These are phyloP conservation scores for Heteronetta atricapilla DNA, from an alignment of 2,113 vertebrate genomes.

Conservation along the genomic window DNA sequence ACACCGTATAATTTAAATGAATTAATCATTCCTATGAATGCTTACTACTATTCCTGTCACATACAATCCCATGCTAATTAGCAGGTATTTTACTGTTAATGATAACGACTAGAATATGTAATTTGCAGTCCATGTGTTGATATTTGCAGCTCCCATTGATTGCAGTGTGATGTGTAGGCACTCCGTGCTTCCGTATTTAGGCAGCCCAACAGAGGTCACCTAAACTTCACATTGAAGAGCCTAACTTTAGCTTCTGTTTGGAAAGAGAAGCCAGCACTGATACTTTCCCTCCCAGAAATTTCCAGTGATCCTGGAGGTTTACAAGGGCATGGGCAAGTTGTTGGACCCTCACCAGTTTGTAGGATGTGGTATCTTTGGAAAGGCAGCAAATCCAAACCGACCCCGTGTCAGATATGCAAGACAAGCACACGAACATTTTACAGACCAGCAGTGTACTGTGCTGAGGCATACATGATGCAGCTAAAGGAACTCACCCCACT, in stretches of 20 bases:
- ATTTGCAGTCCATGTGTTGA: constrained; percentile 60
- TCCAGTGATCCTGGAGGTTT: background rate
- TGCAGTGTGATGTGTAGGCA: constrained; percentile 59
- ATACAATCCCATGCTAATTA: constrained; percentile 68
- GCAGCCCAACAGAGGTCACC: constrained; percentile 46
- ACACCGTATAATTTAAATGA: constrained; percentile 66
- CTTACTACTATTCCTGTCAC: constrained; percentile 68
- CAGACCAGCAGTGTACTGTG: background rate
- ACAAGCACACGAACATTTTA: background rate
- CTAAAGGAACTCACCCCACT: constrained; percentile 80
- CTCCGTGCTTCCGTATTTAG: constrained; percentile 27
- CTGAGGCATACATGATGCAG: background rate
- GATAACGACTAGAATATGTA: constrained; percentile 62
- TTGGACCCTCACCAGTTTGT: background rate
- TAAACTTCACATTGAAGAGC: constrained; percentile 32
- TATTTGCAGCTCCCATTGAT: constrained; percentile 61
- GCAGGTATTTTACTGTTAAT: constrained; percentile 67
- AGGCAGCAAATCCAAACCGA: background rate
- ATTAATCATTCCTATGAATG: constrained; percentile 54
- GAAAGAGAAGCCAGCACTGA: background rate
- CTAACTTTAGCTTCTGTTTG: background rate
- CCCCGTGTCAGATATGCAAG: background rate
- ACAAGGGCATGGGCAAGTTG: background rate
- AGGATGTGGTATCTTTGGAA: background rate
- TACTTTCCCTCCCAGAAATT: background rate